Conservation (phyloP, 2,113 vertebrate species). For the Cyphomyrus plagiostoma region DNA sequence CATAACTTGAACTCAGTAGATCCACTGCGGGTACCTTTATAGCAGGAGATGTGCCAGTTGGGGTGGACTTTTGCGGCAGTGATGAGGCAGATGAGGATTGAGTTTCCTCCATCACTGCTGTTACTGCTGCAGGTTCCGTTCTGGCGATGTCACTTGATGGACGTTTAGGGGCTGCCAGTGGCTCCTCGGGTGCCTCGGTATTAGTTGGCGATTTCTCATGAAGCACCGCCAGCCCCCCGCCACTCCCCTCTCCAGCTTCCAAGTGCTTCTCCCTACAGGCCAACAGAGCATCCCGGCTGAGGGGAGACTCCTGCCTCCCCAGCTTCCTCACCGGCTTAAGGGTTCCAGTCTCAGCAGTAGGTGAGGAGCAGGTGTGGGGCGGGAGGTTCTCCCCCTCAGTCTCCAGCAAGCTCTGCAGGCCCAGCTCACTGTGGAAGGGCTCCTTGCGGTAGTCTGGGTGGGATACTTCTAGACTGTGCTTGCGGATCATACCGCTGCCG, state of each 20-base stretch:
- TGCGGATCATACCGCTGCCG: constrained; percentile 60
- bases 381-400: constrained; percentile 75
- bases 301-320: constrained; percentile 80
- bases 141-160: constrained; percentile 18
- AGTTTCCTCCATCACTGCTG: constrained; percentile 30
- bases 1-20: constrained; percentile 24
- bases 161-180: constrained; percentile 38
- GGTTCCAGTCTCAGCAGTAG: constrained; percentile 52
- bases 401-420: constrained; percentile 77
- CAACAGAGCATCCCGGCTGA: constrained; percentile 71
- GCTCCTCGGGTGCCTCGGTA: constrained; percentile 24
- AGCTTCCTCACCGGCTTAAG: constrained; percentile 71
- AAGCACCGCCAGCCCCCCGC: constrained; percentile 27
- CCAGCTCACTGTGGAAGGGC: constrained; percentile 73
- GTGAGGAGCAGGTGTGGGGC: constrained; percentile 42
- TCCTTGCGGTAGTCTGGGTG: constrained; percentile 80
- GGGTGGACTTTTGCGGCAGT: constrained; percentile 29
- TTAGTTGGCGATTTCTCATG: constrained; percentile 36
- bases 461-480: constrained; percentile 76
- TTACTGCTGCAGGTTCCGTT: constrained; percentile 17
- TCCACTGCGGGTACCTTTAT: constrained; percentile 33
- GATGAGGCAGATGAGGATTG: constrained; percentile 33
- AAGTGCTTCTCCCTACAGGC: constrained; percentile 53
- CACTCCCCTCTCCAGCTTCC: constrained; percentile 41
- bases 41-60: constrained; percentile 37